Evolutionary conservation across 2,113 vertebrate species (phyloP), one percentile per base, ranked within the genome.

Genomic region (Nicator chloris): DNA sequence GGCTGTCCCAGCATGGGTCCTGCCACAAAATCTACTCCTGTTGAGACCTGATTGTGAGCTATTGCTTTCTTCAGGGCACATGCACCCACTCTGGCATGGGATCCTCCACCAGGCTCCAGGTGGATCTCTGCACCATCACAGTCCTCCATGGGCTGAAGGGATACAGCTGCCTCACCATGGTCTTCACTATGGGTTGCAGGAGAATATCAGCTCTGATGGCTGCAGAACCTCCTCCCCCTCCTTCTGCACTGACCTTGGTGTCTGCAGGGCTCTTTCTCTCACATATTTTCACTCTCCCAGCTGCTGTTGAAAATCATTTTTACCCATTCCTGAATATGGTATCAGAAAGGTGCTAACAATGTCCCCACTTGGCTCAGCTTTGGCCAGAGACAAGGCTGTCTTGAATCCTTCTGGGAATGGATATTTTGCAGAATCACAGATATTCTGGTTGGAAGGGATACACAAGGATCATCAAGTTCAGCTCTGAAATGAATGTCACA

Each of bases 11-110:
- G 19, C 22, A 12, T 11, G 7, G 3, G 6, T 63, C 10, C 21
- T 68, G 10, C 13, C 21, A 73, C 42, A 72, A 77, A 88, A 64
- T 19, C 9, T 49, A 14, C 5, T 59, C 14, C 3, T n/a, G 3
- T 13, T 6, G 3, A 76, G 11, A 35, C 4, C 6, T 57, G 5
- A 61, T 35, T 9, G 2, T 47, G 27, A 39, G 14, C 26, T 54
- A 7, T 39, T 68, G 6, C 10, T 77, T 81, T 15, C 9, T 54
- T 49, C 39, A 57, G 27, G 21, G 18, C 11, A 78, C 7, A 54
- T 45, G 5, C 6, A 31, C 1, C 10, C 81, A 3, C 8, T 53
- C 15, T 4, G 1, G 11, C 6, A 4, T 33, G 27, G 11, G 5
- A 26, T 40, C 21, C 14, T 72, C 7, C 21, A 51, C 5, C 7